Evolutionary conservation across 2,797 vertebrate species (phyloP), one percentile per base, ranked within the genome.

Genomic region (Geotrypetes seraphini): DNA sequence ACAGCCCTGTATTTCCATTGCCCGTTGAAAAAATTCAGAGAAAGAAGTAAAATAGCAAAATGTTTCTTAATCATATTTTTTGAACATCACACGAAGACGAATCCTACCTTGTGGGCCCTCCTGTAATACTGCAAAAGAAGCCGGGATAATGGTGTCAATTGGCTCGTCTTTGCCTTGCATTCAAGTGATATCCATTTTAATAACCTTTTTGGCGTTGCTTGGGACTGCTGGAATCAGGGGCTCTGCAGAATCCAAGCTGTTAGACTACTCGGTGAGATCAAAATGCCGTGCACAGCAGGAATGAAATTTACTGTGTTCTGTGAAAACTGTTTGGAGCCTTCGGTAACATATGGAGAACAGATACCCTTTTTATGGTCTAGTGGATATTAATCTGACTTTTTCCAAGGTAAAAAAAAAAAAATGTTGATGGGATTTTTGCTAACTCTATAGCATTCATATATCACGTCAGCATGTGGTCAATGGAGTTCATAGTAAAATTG

Each of bases 81-180:
- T n/a, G n/a, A n/a, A n/a, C n/a, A n/a, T n/a, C n/a, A n/a, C n/a
- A n/a, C n/a, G n/a, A n/a, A n/a, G n/a, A n/a, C n/a, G n/a, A n/a
- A n/a, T n/a, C n/a, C n/a, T n/a, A n/a, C n/a, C n/a, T n/a, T n/a
- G n/a, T n/a, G n/a, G n/a, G n/a, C n/a, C n/a, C n/a, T n/a, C n/a
- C n/a, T n/a, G n/a, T n/a, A n/a, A n/a, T n/a, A n/a, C n/a, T n/a
- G n/a, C n/a, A n/a, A n/a, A n/a, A n/a, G n/a, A n/a, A n/a, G 10
- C 52, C 16, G 28, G 31, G 26, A 45, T 57, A 57, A 71, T 63
- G 59, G 59, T 10, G 14, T 41, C 59, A 63, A 74, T 63, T 62
- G 70, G 75, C 72, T 69, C 64, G 42, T 45, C 49, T 57, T 60
- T 69, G 46, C 63, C 42, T 50, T 61, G 50, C 43, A 54, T 62